A percentile compares a stretch with the other conserved stretches of the same genome.
These are phyloP conservation scores for Agapornis roseicollis DNA, from an alignment of 2,113 vertebrate species.

Conservation along the genomic window DNA sequence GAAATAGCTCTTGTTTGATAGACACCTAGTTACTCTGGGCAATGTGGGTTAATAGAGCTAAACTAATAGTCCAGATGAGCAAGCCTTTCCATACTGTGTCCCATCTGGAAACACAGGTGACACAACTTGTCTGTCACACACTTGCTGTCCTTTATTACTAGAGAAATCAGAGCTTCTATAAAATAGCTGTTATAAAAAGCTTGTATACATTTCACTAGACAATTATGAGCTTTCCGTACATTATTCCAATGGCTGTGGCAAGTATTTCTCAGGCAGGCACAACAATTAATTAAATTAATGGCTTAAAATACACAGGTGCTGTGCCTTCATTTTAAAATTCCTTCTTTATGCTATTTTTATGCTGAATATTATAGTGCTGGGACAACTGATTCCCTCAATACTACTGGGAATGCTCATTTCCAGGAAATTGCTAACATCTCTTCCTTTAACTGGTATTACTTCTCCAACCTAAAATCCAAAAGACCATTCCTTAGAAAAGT, in stretches of 20 bases:
- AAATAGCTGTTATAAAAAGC: neutral
- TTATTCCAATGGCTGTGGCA: neutral
- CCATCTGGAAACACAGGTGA: slow-evolving; percentile 45
- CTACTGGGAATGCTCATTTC: neutral
- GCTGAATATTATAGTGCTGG: neutral
- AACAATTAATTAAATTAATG: slow-evolving; percentile 22
- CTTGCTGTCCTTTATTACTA: slow-evolving; percentile 33
- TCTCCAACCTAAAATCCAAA: neutral
- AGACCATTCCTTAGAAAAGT: neutral
- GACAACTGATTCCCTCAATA: neutral
- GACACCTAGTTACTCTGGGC: neutral
- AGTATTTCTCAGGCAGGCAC: neutral
- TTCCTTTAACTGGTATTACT: neutral
- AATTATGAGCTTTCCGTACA: neutral
- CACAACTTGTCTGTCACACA: neutral
- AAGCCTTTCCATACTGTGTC: neutral
- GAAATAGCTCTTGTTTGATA: slow-evolving; percentile 24
- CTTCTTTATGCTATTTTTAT: neutral
- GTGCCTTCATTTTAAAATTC: neutral
- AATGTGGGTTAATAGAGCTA: neutral
- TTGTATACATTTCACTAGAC: neutral
- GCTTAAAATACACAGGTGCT: neutral
- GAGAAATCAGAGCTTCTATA: slow-evolving; percentile 7
- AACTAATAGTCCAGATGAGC: neutral
- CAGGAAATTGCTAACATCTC: neutral